Evolutionary conservation across 2,888 invertebrate genomes (phyloP).

Genomic region (Oligia fasciuncula): DNA sequence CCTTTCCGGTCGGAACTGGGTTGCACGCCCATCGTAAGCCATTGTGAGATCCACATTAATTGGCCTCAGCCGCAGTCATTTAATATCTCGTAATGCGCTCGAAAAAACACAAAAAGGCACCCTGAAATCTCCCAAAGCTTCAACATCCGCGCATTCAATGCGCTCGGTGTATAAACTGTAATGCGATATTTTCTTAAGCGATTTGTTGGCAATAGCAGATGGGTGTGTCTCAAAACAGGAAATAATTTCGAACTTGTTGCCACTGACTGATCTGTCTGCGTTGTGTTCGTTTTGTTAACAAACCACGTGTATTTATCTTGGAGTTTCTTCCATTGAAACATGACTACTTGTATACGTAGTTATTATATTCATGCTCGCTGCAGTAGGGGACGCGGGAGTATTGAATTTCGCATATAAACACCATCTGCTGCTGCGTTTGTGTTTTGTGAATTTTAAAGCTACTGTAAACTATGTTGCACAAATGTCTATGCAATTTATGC

Average conservation of each 20-base stretch:
- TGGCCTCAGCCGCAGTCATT: conserved; percentile 86
- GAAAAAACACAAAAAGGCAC: conserved; percentile 81
- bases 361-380: conserved; percentile 74
- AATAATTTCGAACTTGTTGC: conserved; percentile 85
- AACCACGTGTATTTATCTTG: conserved; percentile 75
- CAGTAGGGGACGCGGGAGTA: conserved; percentile 67
- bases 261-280: conserved; percentile 76
- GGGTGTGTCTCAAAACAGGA: conserved; percentile 87
- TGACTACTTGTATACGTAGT: conserved; percentile 76
- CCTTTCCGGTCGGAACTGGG: conserved; percentile 89
- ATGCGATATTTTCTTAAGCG: conserved; percentile 86
- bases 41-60: conserved; percentile 86
- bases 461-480: conserved; percentile 54
- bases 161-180: conserved; percentile 77
- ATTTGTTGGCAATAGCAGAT: conserved; percentile 86
- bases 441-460: conserved; percentile 66
- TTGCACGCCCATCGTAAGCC: conserved; percentile 81
- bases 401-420: conserved; percentile 72
- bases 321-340: conserved; percentile 75
- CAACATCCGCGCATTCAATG: conserved; percentile 81
- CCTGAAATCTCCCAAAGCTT: conserved; percentile 81
- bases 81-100: conserved; percentile 83
- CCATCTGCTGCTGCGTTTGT: conserved; percentile 66
- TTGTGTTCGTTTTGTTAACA: conserved; percentile 71
- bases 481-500: conserved; percentile 60